These are phyloP conservation scores for Mythimna vitellina DNA, from an alignment of 2,888 invertebrate species.

Conservation along the genomic window DNA sequence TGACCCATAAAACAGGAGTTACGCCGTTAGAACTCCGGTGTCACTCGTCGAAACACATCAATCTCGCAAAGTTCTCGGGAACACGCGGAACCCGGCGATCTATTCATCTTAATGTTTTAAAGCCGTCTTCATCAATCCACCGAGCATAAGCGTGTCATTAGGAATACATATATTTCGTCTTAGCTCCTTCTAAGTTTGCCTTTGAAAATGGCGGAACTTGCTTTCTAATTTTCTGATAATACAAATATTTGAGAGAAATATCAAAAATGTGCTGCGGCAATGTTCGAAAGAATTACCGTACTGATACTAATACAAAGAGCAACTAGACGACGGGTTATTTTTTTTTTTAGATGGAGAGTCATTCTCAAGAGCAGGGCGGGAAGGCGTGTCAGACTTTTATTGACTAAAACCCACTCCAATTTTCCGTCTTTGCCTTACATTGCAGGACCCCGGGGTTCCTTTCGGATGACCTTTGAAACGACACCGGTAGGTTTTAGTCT, in stretches of 20 bases:
- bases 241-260: conserved; percentile 9
- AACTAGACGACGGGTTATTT: too few relatives aligned
- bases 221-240: conserved; percentile 14
- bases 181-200: conserved; percentile 32
- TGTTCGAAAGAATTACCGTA: background rate
- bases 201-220: conserved; percentile 2
- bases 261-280: background rate
- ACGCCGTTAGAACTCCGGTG: conserved; percentile 66
- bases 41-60: conserved; percentile 79
- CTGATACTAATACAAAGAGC: background rate
- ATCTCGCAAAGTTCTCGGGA: conserved; percentile 73
- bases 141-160: conserved; percentile 66
- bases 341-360: too few relatives aligned
- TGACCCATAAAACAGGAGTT: conserved; percentile 75
- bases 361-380: too few relatives aligned
- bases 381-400: too few relatives aligned
- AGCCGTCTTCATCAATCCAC: conserved; percentile 74
- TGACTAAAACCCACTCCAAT: too few relatives aligned
- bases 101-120: conserved; percentile 75
- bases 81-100: conserved; percentile 60
- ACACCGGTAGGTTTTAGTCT: too few relatives aligned
- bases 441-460: too few relatives aligned
- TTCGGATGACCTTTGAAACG: too few relatives aligned
- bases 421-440: too few relatives aligned
- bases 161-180: conserved; percentile 50